A percentile compares a stretch with the other conserved stretches of the same genome.
phyloP scores from a whole-genome alignment of 2,888 invertebrate genomes.

The Trimorus sp. region DNA sequence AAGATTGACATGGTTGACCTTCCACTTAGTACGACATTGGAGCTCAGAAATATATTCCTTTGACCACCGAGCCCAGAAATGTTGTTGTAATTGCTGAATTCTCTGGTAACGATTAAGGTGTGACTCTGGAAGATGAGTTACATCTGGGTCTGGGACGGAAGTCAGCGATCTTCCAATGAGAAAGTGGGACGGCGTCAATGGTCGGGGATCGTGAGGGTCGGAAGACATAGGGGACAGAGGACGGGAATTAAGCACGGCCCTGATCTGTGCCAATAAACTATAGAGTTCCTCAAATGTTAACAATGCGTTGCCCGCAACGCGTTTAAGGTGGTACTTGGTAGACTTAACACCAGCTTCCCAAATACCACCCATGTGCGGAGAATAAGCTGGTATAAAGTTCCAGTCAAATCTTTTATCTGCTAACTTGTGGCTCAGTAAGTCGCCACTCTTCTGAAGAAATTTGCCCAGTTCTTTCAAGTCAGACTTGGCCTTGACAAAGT shows the following conservation, averaged over 20 bases:
- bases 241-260: slow-evolving; percentile 31
- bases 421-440: not conserved
- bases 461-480: slow-evolving; percentile 30
- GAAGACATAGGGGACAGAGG: slow-evolving; percentile 59
- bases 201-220: slow-evolving; percentile 62
- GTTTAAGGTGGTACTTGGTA: slow-evolving; percentile 35
- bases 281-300: slow-evolving; percentile 42
- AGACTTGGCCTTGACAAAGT: slow-evolving; percentile 34
- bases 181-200: slow-evolving; percentile 73
- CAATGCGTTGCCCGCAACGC: slow-evolving; percentile 14
- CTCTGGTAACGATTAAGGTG: slow-evolving; percentile 59
- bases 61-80: slow-evolving; percentile 2
- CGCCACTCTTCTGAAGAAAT: slow-evolving; percentile 16
- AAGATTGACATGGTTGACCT: too few species aligned
- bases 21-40: slow-evolving; percentile 9
- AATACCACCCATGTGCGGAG: slow-evolving; percentile 30
- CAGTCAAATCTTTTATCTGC: slow-evolving; percentile 22
- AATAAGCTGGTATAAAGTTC: slow-evolving; percentile 29
- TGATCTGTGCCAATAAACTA: slow-evolving; percentile 31
- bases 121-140: slow-evolving; percentile 48
- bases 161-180: slow-evolving; percentile 69
- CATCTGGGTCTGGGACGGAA: slow-evolving; percentile 68
- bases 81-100: slow-evolving; percentile 41
- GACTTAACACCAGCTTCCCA: slow-evolving; percentile 46
- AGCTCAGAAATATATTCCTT: slow-evolving; percentile 64